phyloP scores from a whole-genome alignment of 1,140 invertebrate species.

The Drosophila melanica region DNA sequence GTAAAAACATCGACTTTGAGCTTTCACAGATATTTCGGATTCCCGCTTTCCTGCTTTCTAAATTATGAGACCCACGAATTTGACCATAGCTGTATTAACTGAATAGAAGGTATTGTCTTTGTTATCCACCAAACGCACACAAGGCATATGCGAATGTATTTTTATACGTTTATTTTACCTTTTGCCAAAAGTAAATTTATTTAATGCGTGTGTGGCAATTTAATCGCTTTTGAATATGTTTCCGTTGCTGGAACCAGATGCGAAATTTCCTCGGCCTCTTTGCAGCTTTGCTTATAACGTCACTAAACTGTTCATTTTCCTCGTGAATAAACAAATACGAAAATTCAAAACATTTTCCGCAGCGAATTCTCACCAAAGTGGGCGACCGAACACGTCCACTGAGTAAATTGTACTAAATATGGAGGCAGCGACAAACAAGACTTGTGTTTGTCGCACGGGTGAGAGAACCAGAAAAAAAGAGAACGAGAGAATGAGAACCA shows the following conservation, averaged over 20 bases:
- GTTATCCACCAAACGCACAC: slow-evolving; percentile 8
- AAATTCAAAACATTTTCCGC: slow-evolving; percentile 17
- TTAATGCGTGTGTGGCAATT: slow-evolving; percentile 12
- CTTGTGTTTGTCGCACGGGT: slow-evolving; percentile 7
- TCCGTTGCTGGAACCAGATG: slow-evolving; percentile 38
- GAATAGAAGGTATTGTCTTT: slow-evolving; percentile 14
- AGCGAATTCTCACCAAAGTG: not conserved
- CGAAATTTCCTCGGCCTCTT: slow-evolving; percentile 28
- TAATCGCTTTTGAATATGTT: slow-evolving; percentile 31
- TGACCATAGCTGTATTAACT: slow-evolving; percentile 3
- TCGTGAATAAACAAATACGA: slow-evolving; percentile 35
- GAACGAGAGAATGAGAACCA: slow-evolving; percentile 15
- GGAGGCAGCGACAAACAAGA: slow-evolving; percentile 31
- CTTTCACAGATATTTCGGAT: slow-evolving; percentile 34
- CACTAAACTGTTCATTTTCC: slow-evolving; percentile 45
- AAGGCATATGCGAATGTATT: slow-evolving; percentile 16
- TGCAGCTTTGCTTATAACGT: slow-evolving; percentile 50
- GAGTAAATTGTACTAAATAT: slow-evolving; percentile 44
- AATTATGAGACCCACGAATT: not conserved
- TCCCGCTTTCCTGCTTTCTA: slow-evolving; percentile 8
- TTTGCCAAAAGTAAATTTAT: slow-evolving; percentile 29
- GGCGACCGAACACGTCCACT: slow-evolving; percentile 41
- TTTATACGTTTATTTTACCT: slow-evolving; percentile 24
- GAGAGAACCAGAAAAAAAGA: slow-evolving; percentile 8
- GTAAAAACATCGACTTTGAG: slow-evolving; percentile 50